Evolutionary conservation across 2,888 invertebrate genomes (phyloP).

Genomic region (Plebejus anna): DNA sequence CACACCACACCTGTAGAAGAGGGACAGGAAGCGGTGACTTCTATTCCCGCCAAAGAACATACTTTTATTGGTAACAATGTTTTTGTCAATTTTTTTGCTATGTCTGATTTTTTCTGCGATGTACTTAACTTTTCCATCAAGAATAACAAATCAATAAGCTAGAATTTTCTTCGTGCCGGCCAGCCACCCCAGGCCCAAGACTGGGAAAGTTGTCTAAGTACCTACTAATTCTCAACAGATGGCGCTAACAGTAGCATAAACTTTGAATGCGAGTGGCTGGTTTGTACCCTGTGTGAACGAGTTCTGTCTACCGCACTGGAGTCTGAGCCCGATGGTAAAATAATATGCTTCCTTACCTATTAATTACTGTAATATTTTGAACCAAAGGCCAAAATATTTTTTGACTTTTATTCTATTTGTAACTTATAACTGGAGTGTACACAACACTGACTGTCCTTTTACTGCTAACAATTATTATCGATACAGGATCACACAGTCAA

Average conservation of each 20-base stretch:
- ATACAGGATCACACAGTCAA: no score
- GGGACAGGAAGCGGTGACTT: neutral
- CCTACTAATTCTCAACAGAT: constrained; percentile 19
- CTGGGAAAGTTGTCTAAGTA: constrained; percentile 17
- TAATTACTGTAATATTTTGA: neutral
- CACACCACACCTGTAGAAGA: constrained; percentile 50
- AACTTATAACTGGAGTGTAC: neutral
- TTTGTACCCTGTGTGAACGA: constrained; percentile 64
- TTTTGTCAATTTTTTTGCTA: neutral
- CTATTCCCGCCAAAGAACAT: neutral
- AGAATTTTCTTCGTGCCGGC: no score
- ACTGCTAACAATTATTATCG: no score
- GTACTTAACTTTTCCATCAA: neutral
- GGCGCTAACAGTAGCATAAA: constrained; percentile 37
- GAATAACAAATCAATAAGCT: neutral
- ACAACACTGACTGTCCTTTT: no score
- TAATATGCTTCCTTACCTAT: neutral
- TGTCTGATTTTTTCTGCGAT: neutral
- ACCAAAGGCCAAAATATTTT: neutral
- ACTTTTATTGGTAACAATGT: neutral
- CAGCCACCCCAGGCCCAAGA: neutral
- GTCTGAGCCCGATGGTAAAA: constrained; percentile 60
- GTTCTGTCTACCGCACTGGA: constrained; percentile 67
- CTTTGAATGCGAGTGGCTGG: constrained; percentile 67
- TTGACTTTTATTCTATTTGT: neutral